Evolutionary conservation across 2,888 invertebrate species (phyloP).

Genomic region (Drosophila birchii): DNA sequence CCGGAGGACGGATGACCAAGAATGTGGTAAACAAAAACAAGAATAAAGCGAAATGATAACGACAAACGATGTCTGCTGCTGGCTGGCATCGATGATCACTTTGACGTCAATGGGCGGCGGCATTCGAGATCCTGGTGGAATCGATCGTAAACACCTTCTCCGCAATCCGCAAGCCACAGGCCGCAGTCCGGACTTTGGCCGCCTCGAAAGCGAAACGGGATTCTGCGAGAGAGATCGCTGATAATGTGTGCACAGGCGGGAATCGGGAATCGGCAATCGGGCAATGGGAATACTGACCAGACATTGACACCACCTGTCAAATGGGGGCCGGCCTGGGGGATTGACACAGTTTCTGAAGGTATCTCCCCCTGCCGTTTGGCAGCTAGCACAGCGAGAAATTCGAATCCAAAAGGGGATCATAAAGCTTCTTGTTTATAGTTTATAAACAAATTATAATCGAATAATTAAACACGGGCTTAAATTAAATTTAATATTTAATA

Average conservation of each 20-base stretch:
- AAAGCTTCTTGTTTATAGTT: neutral
- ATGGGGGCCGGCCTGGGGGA: conserved; percentile 19
- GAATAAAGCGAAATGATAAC: conserved; percentile 44
- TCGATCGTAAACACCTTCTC: conserved; percentile 72
- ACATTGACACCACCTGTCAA: conserved; percentile 38
- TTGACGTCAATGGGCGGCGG: conserved; percentile 67
- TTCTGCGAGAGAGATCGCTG: conserved; percentile 21
- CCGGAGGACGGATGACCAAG: neutral
- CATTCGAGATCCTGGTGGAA: conserved; percentile 68
- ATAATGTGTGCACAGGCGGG: conserved; percentile 10
- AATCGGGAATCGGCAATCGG: neutral
- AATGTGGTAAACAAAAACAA: conserved; percentile 51
- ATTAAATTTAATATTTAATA: neutral
- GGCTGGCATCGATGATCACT: conserved; percentile 20
- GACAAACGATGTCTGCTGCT: conserved; percentile 47
- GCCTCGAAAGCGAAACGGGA: conserved; percentile 37
- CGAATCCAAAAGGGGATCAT: too few species aligned
- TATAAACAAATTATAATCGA: too few species aligned
- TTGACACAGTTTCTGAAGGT: conserved; percentile 42
- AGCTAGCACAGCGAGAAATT: neutral
- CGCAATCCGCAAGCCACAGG: neutral
- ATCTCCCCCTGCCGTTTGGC: neutral
- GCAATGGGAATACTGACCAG: conserved; percentile 22
- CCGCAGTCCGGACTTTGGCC: conserved; percentile 61
- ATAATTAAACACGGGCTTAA: neutral